These are phyloP conservation scores for Patella pellucida DNA, from an alignment of 2,888 invertebrate genomes.

Conservation along the genomic window DNA sequence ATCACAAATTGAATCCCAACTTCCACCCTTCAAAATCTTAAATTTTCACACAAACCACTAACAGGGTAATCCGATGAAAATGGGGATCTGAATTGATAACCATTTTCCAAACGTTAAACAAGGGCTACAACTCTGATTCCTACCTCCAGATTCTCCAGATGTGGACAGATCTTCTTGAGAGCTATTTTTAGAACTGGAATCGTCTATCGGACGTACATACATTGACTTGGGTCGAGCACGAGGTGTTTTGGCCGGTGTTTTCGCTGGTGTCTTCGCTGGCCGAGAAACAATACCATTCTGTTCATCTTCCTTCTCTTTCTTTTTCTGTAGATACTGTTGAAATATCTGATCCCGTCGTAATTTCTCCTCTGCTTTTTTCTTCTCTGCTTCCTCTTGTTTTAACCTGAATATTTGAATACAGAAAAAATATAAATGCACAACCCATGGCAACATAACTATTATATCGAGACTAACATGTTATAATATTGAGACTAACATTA, in stretches of 20 bases:
- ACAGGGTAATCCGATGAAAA: too few species aligned
- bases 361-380: slow-evolving; percentile 84
- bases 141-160: slow-evolving; percentile 18
- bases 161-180: slow-evolving; percentile 58
- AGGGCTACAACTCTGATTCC: neutral
- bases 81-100: too few species aligned
- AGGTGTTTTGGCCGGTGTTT: slow-evolving; percentile 32
- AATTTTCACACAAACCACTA: too few species aligned
- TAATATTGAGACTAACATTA: too few species aligned
- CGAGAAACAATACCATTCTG: slow-evolving; percentile 56
- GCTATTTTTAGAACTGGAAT: slow-evolving; percentile 40
- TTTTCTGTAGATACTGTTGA: slow-evolving; percentile 93
- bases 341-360: slow-evolving; percentile 89
- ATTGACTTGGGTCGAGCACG: slow-evolving; percentile 61
- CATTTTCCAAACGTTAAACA: too few species aligned
- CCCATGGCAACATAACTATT: neutral
- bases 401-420: slow-evolving; percentile 62
- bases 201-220: slow-evolving; percentile 48
- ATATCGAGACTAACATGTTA: too few species aligned
- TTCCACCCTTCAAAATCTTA: too few species aligned
- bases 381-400: slow-evolving; percentile 81
- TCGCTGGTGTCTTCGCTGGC: slow-evolving; percentile 18
- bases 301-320: slow-evolving; percentile 90
- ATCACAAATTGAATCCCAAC: too few species aligned
- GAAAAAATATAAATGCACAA: neutral